Evolutionary conservation across 1,140 invertebrate species (phyloP).

Genomic region (Lordiphosa collinella): DNA sequence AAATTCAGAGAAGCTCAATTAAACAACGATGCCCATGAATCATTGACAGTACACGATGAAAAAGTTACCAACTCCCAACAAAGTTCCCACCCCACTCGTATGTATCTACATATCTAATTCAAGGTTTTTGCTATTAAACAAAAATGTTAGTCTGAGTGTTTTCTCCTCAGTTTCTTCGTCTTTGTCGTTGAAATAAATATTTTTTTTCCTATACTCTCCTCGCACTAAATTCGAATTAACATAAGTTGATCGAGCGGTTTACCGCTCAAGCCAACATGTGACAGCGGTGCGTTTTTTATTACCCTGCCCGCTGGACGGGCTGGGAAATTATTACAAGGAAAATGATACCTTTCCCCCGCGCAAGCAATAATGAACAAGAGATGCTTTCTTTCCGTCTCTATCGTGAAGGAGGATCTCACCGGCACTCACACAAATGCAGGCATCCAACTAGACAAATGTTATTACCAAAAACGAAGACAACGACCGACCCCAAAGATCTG

Average conservation of each 20-base stretch:
- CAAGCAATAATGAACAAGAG: conserved; percentile 62
- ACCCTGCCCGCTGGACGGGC: conserved; percentile 34
- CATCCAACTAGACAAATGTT: conserved; percentile 68
- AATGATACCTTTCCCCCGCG: conserved; percentile 63
- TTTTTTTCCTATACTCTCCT: conserved; percentile 44
- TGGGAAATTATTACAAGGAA: conserved; percentile 73
- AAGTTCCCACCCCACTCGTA: too few species aligned
- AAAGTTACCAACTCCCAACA: too few species aligned
- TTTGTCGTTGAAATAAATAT: conserved; percentile 38
- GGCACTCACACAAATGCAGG: conserved; percentile 12
- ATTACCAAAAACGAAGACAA: conserved; percentile 65
- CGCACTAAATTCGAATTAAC: conserved; percentile 68
- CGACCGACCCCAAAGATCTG: conserved; percentile 58
- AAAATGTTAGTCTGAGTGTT: not conserved
- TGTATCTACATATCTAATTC: too few species aligned
- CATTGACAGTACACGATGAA: too few species aligned
- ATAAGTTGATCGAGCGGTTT: conserved; percentile 73
- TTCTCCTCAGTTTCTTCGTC: conserved; percentile 7
- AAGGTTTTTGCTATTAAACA: too few species aligned
- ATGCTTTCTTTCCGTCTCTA: conserved; percentile 65
- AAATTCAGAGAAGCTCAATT: too few species aligned
- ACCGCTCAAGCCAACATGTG: conserved; percentile 40
- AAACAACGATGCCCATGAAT: too few species aligned
- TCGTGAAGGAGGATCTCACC: conserved; percentile 60
- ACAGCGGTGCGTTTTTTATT: conserved; percentile 68